Evolutionary conservation across 2,888 invertebrate genomes (phyloP), one percentile per base, ranked within the genome.

Genomic region (Rotaria magnacalcarata): DNA sequence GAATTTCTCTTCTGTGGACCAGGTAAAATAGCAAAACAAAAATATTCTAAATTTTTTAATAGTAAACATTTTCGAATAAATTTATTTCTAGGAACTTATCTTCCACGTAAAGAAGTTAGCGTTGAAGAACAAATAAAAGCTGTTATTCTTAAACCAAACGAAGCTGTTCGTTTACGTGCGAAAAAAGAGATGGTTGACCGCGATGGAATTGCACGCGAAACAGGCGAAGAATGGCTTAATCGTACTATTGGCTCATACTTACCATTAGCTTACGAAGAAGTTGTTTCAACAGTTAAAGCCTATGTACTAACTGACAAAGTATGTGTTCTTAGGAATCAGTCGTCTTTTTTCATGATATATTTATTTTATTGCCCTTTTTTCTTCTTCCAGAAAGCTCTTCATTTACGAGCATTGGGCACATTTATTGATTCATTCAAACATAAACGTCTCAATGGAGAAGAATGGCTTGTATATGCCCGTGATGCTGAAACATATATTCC

Each of bases 1-100:
- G 92, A 92, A 88, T 92, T 92, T 92, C 89, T 92, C 52, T 92
- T 92, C 89, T 91, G 92, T 88, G 92, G 91, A 84, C 89, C 86
- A 58, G 84, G 84, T 84, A 43, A 34, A 34, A 34, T 2, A 34
- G 34, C 34, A 34, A 34, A 34, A n/a, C n/a, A 41, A 11, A 34
- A 58, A 58, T 5, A 24, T 34, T 1, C 10, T 67, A 34, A 27
- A 27, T 34, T 27, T 67, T 34, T 34, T 34, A 34, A 34, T 34
- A 2, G 1, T 34, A 34, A 34, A 34, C 34, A 34, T 34, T 1
- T 34, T 34, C 34, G 34, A 34, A 34, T 34, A 34, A 34, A 34
- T 34, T 34, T 34, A 34, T 34, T 34, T n/a, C 19, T 54, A 84
- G 86, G 84, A 34, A 85, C 85, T 4, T 85, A 85, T 85, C 3